Percentiles rank a stretch among this genome's conserved stretches.
phyloP scores from a whole-genome alignment of 2,888 invertebrate species.

The Anagyrus pseudococci region DNA sequence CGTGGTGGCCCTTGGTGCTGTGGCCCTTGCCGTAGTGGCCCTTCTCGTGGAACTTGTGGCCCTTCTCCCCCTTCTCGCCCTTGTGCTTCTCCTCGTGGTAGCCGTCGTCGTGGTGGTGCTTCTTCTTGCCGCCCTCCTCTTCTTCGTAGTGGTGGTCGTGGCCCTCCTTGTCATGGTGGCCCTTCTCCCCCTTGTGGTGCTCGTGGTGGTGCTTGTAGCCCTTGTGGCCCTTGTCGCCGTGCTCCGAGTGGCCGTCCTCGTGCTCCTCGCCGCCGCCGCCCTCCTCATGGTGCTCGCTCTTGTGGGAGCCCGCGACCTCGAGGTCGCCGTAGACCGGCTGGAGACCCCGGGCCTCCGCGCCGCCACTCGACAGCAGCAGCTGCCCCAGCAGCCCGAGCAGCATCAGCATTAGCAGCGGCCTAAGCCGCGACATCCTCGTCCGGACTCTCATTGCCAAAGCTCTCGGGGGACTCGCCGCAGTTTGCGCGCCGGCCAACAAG shows the following conservation, averaged over 20 bases:
- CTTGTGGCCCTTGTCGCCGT: constrained; percentile 76
- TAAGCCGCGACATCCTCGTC: not conserved
- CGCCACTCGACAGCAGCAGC: too few relatives aligned
- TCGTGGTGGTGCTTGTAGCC: constrained; percentile 75
- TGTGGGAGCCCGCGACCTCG: constrained; percentile 63
- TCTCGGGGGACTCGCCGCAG: too few relatives aligned
- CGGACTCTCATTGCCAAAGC: constrained; percentile 25
- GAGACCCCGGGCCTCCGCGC: constrained; percentile 26
- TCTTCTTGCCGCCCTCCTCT: constrained; percentile 69
- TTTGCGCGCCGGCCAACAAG: too few relatives aligned
- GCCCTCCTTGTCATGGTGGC: constrained; percentile 76
- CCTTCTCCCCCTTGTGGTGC: constrained; percentile 73
- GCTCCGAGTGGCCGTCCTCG: constrained; percentile 69
- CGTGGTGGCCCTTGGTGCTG: constrained; percentile 85
- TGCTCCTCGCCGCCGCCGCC: constrained; percentile 75
- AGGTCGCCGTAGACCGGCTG: constrained; percentile 58
- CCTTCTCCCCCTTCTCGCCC: constrained; percentile 73
- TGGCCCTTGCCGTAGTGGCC: constrained; percentile 85
- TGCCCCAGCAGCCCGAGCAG: not conserved
- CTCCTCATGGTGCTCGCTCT: constrained; percentile 66
- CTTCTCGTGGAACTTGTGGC: constrained; percentile 71
- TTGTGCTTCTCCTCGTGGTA: constrained; percentile 71
- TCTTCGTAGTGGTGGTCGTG: constrained; percentile 71
- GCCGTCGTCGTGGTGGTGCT: constrained; percentile 71
- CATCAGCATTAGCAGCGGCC: not conserved